Conservation (phyloP, 1,140 invertebrate species). For the Drosophila eugracilis region DNA sequence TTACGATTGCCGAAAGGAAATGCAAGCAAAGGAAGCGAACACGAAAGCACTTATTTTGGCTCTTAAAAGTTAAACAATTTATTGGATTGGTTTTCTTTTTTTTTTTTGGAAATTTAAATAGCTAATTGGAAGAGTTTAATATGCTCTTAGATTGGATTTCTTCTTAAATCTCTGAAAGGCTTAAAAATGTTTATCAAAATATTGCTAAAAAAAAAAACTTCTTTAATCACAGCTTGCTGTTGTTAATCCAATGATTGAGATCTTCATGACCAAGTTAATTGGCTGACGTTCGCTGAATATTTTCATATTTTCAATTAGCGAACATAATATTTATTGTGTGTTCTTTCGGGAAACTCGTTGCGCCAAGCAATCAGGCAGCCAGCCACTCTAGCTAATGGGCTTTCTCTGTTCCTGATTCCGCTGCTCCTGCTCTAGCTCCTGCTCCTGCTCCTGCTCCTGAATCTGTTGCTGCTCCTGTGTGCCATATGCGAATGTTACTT, state of each 20-base stretch:
- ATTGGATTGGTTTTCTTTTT: background rate
- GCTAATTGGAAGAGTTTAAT: too few species aligned
- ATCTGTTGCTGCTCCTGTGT: background rate
- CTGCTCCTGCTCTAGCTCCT: background rate
- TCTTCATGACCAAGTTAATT: background rate
- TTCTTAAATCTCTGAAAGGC: too few species aligned
- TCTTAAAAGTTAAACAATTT: background rate
- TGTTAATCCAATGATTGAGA: too few species aligned
- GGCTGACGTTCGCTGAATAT: constrained; percentile 3
- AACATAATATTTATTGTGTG: constrained; percentile 30
- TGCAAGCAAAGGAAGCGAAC: too few species aligned
- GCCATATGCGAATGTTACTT: constrained; percentile 7
- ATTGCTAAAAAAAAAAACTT: too few species aligned
- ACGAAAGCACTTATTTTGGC: background rate
- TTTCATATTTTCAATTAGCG: constrained; percentile 40
- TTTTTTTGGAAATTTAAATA: too few species aligned
- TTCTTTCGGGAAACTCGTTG: constrained; percentile 7
- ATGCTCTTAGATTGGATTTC: too few species aligned
- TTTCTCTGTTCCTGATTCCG: constrained; percentile 35
- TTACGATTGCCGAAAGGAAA: background rate
- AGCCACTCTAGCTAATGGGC: constrained; percentile 40
- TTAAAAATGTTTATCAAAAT: too few species aligned
- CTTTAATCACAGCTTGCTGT: too few species aligned
- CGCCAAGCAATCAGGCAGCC: constrained; percentile 34
- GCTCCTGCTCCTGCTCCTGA: background rate